Base-by-base conservation (phyloP, 2,797 vertebrate species). In the Sibirionetta formosa region DNA sequence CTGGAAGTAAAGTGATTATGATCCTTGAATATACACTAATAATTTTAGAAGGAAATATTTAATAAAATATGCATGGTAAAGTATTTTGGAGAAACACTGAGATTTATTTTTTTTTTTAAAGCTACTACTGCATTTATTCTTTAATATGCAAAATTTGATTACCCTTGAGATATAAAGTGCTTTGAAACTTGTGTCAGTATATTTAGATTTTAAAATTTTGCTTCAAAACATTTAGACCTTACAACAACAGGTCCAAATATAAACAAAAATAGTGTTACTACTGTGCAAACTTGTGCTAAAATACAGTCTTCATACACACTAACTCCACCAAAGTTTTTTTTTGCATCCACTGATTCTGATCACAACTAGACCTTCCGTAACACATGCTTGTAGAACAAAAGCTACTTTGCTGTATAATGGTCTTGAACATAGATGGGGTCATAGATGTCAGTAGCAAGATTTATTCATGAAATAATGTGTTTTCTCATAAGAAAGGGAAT, bases 181-280 rank as follows among this genome's bases (percentile, higher is more conserved):
- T 3, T 69, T 64, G 22, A 56, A 89, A 36, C 5, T 78, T 69
- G 7, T 22, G 18, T 51, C 24, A 40, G 8, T 31, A 68, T 63
- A 81, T 76, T 29, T 60, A 84, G 3, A 71, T 66, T 71, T 88
- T 78, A 15, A 54, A 80, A 44, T 79, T 77, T 13, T 48, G 22
- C 35, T 56, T 61, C 17, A 70, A 64, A 80, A 63, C 1, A 66
- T 12, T 71, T 85, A 75, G 1, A 8, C 11, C 26, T 53, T 64
- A 56, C 3, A 78, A 51, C 5, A 54, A 22, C 7, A 65, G 6
- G 5, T 31, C 1, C 1, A 14, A 11, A 18, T 36, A 38, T 19
- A 18, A 87, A 51, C 1, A 73, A 78, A 88, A 38, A 0, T 0
- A 27, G 3, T 35, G 3, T 2, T 60, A 3, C 16, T 82, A 27